Evolutionary conservation across 2,888 invertebrate species (phyloP).

Genomic region (Cosmia pyralina): DNA sequence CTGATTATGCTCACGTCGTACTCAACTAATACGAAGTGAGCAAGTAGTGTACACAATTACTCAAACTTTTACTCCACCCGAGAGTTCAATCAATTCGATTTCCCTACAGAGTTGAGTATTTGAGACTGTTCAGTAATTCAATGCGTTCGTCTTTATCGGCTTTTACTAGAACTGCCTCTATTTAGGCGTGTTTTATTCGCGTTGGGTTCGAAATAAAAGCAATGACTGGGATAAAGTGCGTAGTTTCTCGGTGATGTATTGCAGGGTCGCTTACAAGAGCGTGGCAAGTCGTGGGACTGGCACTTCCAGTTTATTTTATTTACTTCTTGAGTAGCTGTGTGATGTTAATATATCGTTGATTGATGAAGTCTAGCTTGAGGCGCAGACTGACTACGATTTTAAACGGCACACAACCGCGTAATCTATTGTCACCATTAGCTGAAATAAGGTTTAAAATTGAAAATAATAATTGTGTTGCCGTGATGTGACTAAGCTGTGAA

Average conservation of each 20-base stretch:
- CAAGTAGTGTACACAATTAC: slow-evolving; percentile 27
- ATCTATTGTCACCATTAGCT: no score
- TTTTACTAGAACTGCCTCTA: slow-evolving; percentile 22
- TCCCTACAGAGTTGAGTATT: slow-evolving; percentile 19
- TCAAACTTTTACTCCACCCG: slow-evolving; percentile 7
- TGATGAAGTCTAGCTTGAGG: not conserved
- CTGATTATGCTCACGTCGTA: no score
- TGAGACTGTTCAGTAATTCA: slow-evolving; percentile 27
- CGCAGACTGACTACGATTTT: no score
- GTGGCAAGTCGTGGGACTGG: slow-evolving; percentile 9
- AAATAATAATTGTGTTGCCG: no score
- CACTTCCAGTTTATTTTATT: slow-evolving; percentile 3
- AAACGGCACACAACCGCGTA: no score
- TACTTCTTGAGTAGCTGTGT: not conserved
- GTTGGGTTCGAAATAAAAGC: slow-evolving; percentile 41
- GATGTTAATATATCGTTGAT: not conserved
- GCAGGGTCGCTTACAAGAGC: slow-evolving; percentile 4
- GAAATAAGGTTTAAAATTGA: no score
- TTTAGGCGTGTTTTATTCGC: slow-evolving; percentile 36
- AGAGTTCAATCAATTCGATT: slow-evolving; percentile 38
- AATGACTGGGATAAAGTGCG: slow-evolving; percentile 32
- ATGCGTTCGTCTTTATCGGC: slow-evolving; percentile 15
- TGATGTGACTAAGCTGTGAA: no score
- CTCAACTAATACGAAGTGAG: slow-evolving; percentile 5
- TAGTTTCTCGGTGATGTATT: slow-evolving; percentile 36